Evolutionary conservation across 2,113 vertebrate genomes (phyloP).

Genomic region (Felis catus): DNA sequence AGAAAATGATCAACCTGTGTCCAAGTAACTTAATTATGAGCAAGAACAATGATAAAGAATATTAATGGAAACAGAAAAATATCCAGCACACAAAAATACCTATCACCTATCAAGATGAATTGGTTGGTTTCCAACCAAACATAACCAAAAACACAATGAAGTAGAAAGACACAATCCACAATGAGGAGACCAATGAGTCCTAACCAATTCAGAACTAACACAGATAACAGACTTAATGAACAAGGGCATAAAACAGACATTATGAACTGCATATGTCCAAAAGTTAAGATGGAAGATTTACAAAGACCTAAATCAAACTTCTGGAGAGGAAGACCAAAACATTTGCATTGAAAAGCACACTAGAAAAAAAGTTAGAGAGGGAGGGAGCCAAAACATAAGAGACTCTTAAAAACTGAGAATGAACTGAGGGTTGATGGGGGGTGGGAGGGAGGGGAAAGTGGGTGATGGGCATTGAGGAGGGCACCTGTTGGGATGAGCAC

Average conservation of each 20-base stretch:
- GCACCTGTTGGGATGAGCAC: no score
- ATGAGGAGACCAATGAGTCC: neutral
- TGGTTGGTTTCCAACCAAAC: neutral
- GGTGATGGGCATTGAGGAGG: no score
- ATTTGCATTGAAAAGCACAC: neutral
- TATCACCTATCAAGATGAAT: neutral
- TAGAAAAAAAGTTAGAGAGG: no score
- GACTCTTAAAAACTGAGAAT: no score
- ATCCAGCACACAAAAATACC: neutral
- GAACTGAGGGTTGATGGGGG: no score
- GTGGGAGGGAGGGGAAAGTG: no score
- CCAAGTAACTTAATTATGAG: neutral
- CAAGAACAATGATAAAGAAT: neutral
- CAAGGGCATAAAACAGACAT: constrained; percentile 22
- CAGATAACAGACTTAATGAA: constrained; percentile 26
- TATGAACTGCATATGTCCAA: constrained; percentile 14
- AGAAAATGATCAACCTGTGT: neutral
- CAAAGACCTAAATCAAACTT: constrained; percentile 4
- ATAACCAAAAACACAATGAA: neutral
- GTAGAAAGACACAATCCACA: neutral
- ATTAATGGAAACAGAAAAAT: neutral
- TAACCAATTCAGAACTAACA: neutral
- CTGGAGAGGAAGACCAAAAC: neutral
- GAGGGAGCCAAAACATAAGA: no score
- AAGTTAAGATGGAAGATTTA: neutral